Evolutionary conservation across 2,797 vertebrate genomes (phyloP).

Genomic region (Anabas testudineus): DNA sequence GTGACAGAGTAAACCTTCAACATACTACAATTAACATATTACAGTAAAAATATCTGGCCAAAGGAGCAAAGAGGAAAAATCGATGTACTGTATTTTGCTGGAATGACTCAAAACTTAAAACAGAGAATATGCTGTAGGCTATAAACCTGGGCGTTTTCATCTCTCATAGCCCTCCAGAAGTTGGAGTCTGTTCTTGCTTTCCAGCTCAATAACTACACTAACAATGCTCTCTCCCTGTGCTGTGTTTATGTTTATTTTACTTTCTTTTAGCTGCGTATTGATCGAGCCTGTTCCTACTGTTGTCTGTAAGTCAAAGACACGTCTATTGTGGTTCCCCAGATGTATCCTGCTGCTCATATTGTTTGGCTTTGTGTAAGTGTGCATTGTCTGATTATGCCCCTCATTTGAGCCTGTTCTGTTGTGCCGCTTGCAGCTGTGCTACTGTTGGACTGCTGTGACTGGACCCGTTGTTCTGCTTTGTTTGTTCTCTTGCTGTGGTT

Average conservation of each 20-base stretch:
- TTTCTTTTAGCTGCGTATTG: conserved; percentile 64
- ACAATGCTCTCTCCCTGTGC: conserved; percentile 37
- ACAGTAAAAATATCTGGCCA: conserved; percentile 3
- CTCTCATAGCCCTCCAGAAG: conserved; percentile 46
- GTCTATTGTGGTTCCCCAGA: conserved; percentile 44
- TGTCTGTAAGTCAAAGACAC: conserved; percentile 62
- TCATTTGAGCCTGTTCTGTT: conserved; percentile 20
- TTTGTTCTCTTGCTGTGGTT: conserved; percentile 7
- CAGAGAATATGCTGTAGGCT: background rate
- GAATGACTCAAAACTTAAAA: conserved; percentile 23
- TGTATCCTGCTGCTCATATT: conserved; percentile 36
- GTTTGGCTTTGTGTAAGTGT: conserved; percentile 33
- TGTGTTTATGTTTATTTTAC: conserved; percentile 59
- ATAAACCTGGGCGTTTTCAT: conserved; percentile 36
- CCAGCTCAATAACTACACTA: conserved; percentile 51
- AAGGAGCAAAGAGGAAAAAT: conserved; percentile 12
- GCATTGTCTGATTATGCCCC: conserved; percentile 23
- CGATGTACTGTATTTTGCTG: background rate
- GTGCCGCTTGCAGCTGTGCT: conserved; percentile 36
- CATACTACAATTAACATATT: conserved; percentile 42
- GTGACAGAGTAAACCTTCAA: conserved; percentile 39
- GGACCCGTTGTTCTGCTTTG: conserved; percentile 16
- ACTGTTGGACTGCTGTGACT: conserved; percentile 22
- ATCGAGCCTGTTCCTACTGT: conserved; percentile 52
- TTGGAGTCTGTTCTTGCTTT: conserved; percentile 22